phyloP scores from a whole-genome alignment of 2,113 vertebrate species.

The Pagrus major region DNA sequence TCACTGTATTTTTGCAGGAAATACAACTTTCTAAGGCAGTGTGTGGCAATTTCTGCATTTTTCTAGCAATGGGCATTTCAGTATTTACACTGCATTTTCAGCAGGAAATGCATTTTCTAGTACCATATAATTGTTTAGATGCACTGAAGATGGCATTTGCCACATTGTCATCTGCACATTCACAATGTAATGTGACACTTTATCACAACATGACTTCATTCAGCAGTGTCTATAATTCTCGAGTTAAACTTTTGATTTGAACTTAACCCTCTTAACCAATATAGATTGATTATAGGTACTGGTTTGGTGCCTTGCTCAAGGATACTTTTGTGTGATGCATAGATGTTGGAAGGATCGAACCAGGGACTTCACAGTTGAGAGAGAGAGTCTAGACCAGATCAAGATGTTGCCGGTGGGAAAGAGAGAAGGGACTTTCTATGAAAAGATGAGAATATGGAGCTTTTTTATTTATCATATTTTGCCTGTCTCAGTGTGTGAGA shows the following conservation, averaged over 20 bases:
- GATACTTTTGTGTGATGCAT: background rate
- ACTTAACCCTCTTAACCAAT: background rate
- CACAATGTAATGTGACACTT: background rate
- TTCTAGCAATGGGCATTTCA: too few relatives aligned
- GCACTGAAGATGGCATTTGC: background rate
- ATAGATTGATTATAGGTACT: background rate
- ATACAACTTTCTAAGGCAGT: too few relatives aligned
- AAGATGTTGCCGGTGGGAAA: background rate
- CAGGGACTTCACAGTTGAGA: background rate
- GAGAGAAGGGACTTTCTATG: background rate
- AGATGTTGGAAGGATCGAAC: background rate
- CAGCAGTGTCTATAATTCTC: background rate
- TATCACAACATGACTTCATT: background rate
- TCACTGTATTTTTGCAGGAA: too few relatives aligned
- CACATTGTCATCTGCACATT: background rate
- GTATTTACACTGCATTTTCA: too few relatives aligned
- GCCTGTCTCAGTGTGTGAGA: constrained; percentile 8
- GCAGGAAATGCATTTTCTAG: too few relatives aligned
- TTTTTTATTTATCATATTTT: constrained; percentile 26
- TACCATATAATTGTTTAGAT: background rate
- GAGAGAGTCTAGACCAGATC: constrained; percentile 12
- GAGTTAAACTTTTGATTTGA: background rate
- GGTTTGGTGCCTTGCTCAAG: background rate
- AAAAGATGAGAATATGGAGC: constrained; percentile 18
- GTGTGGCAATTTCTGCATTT: too few relatives aligned